Evolutionary conservation across 2,888 invertebrate species (phyloP), one percentile per base, ranked within the genome.

Genomic region (Zygothrica quintamaculata): DNA sequence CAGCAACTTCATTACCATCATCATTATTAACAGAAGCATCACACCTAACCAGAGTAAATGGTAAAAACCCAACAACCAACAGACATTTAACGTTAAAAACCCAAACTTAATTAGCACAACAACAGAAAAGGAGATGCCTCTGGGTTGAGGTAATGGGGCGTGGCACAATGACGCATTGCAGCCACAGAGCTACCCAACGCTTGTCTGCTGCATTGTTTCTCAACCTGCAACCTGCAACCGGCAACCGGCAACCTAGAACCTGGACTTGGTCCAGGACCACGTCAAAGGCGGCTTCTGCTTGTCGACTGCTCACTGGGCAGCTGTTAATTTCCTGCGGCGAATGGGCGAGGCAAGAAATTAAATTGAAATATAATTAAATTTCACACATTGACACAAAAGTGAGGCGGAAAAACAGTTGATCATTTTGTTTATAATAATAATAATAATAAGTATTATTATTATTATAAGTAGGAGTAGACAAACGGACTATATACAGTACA

Each of bases 31-130:
- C n/a, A n/a, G n/a, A n/a, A n/a, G n/a, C 18, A 16, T 34, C 22
- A n/a, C 15, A 39, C n/a, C 48, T 39, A 37, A 36, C 6, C 31
- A 11, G 4, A 26, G 36, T 13, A 22, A 42, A 40, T 40, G 22
- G 3, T 18, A 29, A 42, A 48, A 50, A 15, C 5, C 13, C 22
- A 7, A 12, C 40, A 12, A 15, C 12, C 34, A 43, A 31, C 13
- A 43, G 55, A 40, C 58, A 68, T 74, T 31, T 51, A 59, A 56
- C 12, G 43, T 62, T 70, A 57, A 48, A n/a, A 55, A 34, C 50
- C 53, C 3, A 50, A 74, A 66, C 78, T 43, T 66, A 75, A 75
- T 75, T 75, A 75, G 66, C 47, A 59, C 40, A 78, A 58, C 65
- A 74, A 70, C 65, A 37, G 51, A 52, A 48, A 34, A n/a, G 9